A percentile compares a stretch with the other conserved stretches of the same genome.
Conservation (phyloP, 1,140 invertebrate genomes). For the Tetragnatha versicolor region DNA sequence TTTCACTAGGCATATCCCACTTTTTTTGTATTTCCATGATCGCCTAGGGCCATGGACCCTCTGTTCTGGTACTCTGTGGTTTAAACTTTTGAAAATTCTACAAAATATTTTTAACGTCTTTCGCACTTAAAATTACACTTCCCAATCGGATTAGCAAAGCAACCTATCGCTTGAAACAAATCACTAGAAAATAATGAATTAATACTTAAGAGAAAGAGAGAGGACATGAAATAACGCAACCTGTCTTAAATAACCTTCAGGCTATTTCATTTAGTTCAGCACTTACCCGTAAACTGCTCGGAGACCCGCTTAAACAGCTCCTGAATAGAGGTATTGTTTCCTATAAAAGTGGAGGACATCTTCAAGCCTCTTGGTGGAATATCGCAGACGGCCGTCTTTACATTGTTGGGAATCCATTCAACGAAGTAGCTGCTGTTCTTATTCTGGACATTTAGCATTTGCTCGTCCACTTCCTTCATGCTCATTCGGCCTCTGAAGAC, state of each 20-base stretch:
- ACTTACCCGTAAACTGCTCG: conserved; percentile 64
- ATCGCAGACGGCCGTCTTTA: conserved; percentile 66
- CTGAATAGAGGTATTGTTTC: conserved; percentile 65
- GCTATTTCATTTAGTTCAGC: neutral
- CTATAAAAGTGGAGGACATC: conserved; percentile 66
- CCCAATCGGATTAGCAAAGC: neutral
- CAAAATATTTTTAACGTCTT: neutral
- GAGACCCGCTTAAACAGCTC: conserved; percentile 64
- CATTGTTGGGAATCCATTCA: conserved; percentile 67
- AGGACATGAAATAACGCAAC: neutral
- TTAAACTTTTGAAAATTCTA: no score
- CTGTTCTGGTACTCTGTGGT: no score
- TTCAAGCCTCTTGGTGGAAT: conserved; percentile 66
- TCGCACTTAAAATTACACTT: neutral
- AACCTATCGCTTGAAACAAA: neutral
- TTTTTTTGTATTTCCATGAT: no score
- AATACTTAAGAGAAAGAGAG: neutral
- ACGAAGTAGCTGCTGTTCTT: conserved; percentile 71
- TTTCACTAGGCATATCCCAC: no score
- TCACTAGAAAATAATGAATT: neutral
- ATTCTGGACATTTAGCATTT: conserved; percentile 80
- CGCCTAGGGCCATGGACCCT: no score
- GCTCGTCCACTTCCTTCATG: conserved; percentile 83
- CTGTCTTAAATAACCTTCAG: no score
- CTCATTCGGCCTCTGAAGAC: conserved; percentile 95